Conservation (phyloP, 1,140 invertebrate species). For the Camponotus floridanus region DNA sequence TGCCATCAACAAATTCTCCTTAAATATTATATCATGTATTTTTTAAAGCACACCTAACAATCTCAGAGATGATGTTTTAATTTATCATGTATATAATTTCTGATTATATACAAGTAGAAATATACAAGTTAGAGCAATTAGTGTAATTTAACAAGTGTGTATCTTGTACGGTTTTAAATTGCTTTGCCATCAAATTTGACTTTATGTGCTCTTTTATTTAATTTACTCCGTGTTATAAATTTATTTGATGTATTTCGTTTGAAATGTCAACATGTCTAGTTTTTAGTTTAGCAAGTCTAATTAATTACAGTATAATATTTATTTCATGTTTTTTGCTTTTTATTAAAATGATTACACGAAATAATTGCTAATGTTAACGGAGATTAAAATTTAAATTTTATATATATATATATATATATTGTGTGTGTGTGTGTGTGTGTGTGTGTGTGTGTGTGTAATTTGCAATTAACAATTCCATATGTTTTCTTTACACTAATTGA, state of each 20-base stretch:
- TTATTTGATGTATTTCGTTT: neutral
- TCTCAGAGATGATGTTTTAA: conserved; percentile 3
- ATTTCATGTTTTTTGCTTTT: neutral
- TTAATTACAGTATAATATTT: neutral
- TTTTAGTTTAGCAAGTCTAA: neutral
- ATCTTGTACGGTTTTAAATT: neutral
- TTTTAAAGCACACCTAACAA: neutral
- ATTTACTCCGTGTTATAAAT: neutral
- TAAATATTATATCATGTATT: conserved; percentile 31
- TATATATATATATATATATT: conserved; percentile 19
- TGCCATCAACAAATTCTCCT: neutral
- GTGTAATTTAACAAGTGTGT: conserved; percentile 39
- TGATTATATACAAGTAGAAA: neutral
- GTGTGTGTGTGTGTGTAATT: too few relatives aligned
- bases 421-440: too few relatives aligned
- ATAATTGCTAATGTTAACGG: neutral
- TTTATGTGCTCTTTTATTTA: neutral
- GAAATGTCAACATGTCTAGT: neutral
- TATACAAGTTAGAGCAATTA: conserved; percentile 21
- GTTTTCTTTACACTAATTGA: too few relatives aligned
- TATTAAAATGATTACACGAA: neutral
- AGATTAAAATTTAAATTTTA: neutral
- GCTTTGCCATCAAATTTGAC: neutral
- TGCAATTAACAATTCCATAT: too few relatives aligned
- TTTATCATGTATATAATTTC: conserved; percentile 34